Evolutionary conservation across 1,140 invertebrate genomes (phyloP), one percentile per base, ranked within the genome.

Genomic region (Neodiprion pinetum): DNA sequence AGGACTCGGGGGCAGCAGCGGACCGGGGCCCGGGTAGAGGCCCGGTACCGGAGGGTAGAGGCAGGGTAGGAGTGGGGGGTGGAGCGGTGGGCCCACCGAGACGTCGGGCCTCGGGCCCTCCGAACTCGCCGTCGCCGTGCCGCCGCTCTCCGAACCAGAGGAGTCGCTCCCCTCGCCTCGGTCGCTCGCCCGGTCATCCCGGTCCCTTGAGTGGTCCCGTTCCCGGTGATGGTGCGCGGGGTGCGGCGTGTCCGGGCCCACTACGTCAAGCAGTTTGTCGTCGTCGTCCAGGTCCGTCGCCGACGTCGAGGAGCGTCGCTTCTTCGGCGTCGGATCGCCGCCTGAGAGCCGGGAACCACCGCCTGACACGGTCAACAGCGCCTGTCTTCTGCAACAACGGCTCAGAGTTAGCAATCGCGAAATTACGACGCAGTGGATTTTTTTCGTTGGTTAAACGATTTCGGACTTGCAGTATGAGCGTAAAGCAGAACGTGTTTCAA

Each of bases 241-340:
- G 48, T 93, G 91, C 0, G 94, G 94, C 80, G 93, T 94, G 77
- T 95, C 93, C 23, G 95, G 95, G 0, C 95, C 96, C 0, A 96
- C 96, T 1, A 97, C 96, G 85, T 97, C 96, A 78, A 97, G 89
- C 47, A 96, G 92, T 80, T 96, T 94, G 83, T 97, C 96, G 50
- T 97, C 95, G 80, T 95, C 92, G 79, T 95, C 93, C 85, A 87
- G 73, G 68, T 92, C 91, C 73, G 90, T 91, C 81, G 76, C 90
- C 74, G 85, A 90, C 77, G 87, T 89, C 79, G 88, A 87, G 84
- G 92, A 88, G 82, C 93, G 91, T 82, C 89, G 90, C 83, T 92
- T 91, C 40, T 94, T 94, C 86, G 96, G 91, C 72, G 95, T 94
- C 88, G 96, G 95, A 0, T 84, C 86, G 47, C 86, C 81, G 40